A percentile compares a stretch with the other conserved stretches of the same genome.
Evolutionary conservation across 2,113 vertebrate species (phyloP).

Genomic region (Australoheros scitulus): DNA sequence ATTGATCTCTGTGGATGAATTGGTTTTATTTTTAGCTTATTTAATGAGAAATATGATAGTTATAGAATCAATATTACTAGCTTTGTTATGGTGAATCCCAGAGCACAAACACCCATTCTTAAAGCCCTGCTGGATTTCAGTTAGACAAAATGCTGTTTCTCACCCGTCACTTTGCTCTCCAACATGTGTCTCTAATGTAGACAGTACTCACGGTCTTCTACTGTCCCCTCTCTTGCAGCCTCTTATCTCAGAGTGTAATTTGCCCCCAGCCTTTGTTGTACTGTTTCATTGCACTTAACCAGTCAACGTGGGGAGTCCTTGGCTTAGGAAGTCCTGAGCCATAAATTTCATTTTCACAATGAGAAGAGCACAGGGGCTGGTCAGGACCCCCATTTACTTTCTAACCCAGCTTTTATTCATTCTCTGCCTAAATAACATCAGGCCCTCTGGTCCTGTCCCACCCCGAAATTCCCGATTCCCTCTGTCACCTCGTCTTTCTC

Average conservation of each 20-base stretch:
- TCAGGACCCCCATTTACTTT: slow-evolving; percentile 79
- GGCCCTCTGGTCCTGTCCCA: slow-evolving; percentile 69
- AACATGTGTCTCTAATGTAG: slow-evolving; percentile 43
- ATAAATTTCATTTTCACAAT: slow-evolving; percentile 82
- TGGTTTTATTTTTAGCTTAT: neutral
- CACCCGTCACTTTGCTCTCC: neutral
- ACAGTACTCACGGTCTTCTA: slow-evolving; percentile 33
- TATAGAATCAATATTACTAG: neutral
- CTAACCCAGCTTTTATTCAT: slow-evolving; percentile 78
- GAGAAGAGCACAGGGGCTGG: slow-evolving; percentile 66
- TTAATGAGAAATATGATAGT: neutral
- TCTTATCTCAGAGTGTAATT: slow-evolving; percentile 63
- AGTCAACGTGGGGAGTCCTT: slow-evolving; percentile 84
- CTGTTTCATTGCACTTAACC: slow-evolving; percentile 67
- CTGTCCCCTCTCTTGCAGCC: slow-evolving; percentile 51
- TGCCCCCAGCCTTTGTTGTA: slow-evolving; percentile 51
- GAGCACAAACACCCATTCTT: neutral
- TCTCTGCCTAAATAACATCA: slow-evolving; percentile 69
- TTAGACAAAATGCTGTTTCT: neutral
- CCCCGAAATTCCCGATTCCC: slow-evolving; percentile 68
- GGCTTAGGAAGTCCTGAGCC: slow-evolving; percentile 80
- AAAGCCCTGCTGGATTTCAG: neutral
- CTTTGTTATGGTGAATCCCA: neutral
- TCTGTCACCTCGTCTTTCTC: slow-evolving; percentile 63
- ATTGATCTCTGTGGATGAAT: neutral